Evolutionary conservation across 2,113 vertebrate species (phyloP), one percentile per base, ranked within the genome.

Genomic region (Pao palembangensis): DNA sequence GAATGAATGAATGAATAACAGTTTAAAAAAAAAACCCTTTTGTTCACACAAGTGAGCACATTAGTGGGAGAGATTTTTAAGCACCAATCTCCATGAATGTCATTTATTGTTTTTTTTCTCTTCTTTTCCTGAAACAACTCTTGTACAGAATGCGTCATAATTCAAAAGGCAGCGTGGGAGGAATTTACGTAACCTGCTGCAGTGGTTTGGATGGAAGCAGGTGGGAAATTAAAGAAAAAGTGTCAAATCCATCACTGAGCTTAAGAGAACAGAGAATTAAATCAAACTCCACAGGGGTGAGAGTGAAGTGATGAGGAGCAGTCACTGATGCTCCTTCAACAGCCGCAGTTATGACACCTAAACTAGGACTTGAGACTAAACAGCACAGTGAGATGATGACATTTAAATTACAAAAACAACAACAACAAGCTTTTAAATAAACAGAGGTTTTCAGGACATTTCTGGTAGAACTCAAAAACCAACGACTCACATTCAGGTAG

Each of bases 401-500:
- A 38, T 8, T 15, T 18, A 10, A 17, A 53, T 13, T 13, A 44
- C 12, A 13, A 44, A 44, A 44, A 13, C 2, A 44, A 44, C 42
- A 2, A 2, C 43, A 47, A 47, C 2, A 13, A 47, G 42, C 16
- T 10, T 14, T 16, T 44, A n/a, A n/a, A 47, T 16, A 47, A 1
- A 47, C 15, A 47, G 15, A 17, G 5, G 14, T 44, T 13, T 13
- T 44, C 25, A 38, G 34, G 34, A 38, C 34, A 38, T 38, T 38
- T 38, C 4, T 38, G 25, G 25, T 4, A 28, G 43, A 15, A 44
- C 5, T 44, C 12, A 13, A 13, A 13, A 44, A 16, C 4, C 6
- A 16, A 8, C n/a, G 15, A 47, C 96, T 96, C 88, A 98, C 96
- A 17, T 94, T 98, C 66, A 99, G 88, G 84, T 98, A 99, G 44